Evolutionary conservation across 1,140 invertebrate genomes (phyloP), one percentile per base, ranked within the genome.

Genomic region (Drosophila persimilis): DNA sequence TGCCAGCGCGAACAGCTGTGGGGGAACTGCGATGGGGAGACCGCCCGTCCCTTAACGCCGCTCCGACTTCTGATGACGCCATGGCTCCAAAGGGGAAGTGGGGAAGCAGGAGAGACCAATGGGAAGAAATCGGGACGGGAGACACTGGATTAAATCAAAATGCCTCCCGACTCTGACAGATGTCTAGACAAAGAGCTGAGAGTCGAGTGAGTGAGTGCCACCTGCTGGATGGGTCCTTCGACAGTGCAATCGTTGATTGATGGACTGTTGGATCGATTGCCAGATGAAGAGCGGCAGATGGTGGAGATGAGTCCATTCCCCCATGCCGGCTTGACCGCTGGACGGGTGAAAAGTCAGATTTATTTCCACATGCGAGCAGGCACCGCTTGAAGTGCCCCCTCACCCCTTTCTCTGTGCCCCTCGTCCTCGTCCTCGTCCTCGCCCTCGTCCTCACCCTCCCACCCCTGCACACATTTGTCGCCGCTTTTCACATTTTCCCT

Each of bases 1-100:
- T 26, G 24, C 24, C 24, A 26, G 24, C 24, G 41, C 44, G 46
- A 79, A 77, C 76, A 85, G 76, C 76, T 84, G 80, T 65, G 48
- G 71, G 45, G 35, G 13, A 39, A 35, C 3, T 43, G 20, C 52
- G n/a, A 13, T 22, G 47, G 31, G 51, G 56, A 1, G 9, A 26
- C n/a, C 57, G 50, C 35, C 48, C 46, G 35, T 39, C 35, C 35
- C 11, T 13, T 39, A 3, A 39, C 35, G 0, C 35, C 35, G 11
- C 35, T 5, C 0, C 35, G 35, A 39, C 11, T 39, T 4, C 11
- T 50, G 57, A 62, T 69, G 75, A 73, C 55, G 67, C 76, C 76
- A 76, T 57, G 35, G 60, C 39, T 48, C 15, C 22, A 54, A 66
- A 24, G 35, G n/a, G 56, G 24, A 15, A 26, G 54, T 15, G 55